These are phyloP conservation scores for Aegypius monachus DNA, from an alignment of 2,113 vertebrate species.

Conservation along the genomic window DNA sequence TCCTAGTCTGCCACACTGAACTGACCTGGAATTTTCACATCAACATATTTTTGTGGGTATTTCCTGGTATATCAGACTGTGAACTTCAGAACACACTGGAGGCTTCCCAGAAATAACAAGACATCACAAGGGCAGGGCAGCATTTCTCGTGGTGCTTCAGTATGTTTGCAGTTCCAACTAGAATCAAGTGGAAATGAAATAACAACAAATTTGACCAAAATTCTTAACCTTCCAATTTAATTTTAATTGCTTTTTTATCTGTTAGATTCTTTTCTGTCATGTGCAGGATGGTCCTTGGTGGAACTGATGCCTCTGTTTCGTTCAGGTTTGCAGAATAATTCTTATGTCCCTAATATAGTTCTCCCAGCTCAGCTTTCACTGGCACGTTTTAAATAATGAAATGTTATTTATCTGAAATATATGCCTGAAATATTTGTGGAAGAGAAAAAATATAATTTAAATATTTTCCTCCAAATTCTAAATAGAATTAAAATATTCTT, in stretches of 20 bases:
- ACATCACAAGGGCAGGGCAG: neutral
- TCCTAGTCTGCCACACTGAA: neutral
- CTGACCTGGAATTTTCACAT: neutral
- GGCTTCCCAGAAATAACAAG: neutral
- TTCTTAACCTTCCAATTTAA: neutral
- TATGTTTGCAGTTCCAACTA: neutral
- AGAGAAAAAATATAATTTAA: neutral
- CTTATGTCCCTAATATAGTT: neutral
- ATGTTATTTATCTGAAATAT: neutral
- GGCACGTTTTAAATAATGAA: neutral
- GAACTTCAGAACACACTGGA: neutral
- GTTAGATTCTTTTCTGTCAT: neutral
- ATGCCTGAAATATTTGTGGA: neutral
- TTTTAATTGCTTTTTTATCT: neutral
- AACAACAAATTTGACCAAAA: neutral
- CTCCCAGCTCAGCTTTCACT: neutral
- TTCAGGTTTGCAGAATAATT: neutral
- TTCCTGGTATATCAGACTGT: neutral
- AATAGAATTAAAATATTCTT: neutral
- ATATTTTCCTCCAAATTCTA: neutral
- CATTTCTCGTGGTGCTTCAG: neutral
- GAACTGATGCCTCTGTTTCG: neutral
- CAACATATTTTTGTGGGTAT: neutral
- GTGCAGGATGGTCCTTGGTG: neutral
- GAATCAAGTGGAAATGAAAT: neutral